Evolutionary conservation across 2,888 invertebrate species (phyloP).

Genomic region (Oconnorella tubifera): DNA sequence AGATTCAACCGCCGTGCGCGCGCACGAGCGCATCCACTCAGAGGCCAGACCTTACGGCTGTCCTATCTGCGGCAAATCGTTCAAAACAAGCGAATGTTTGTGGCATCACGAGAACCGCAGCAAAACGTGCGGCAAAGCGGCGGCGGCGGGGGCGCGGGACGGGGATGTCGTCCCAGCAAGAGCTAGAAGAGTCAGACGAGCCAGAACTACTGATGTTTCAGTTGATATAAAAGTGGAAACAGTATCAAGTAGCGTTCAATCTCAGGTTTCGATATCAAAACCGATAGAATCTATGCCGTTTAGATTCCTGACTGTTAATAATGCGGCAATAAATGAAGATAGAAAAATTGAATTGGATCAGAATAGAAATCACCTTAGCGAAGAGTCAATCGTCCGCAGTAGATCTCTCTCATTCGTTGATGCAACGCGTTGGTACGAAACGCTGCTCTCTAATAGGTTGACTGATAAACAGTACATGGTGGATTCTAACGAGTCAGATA

Average conservation of each 20-base stretch:
- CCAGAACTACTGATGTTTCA: not conserved
- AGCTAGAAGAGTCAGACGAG: not conserved
- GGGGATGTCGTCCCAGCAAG: constrained; percentile 4
- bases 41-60: constrained; percentile 37
- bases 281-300: not conserved
- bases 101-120: constrained; percentile 40
- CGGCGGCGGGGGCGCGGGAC: not conserved
- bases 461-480: not conserved
- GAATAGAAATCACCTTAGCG: too few species aligned
- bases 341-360: not conserved
- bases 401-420: not conserved
- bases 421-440: not conserved
- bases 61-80: constrained; percentile 34
- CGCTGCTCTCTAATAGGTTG: not conserved
- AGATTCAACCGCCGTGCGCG: constrained; percentile 39
- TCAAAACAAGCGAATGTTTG: constrained; percentile 39
- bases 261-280: not conserved
- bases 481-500: not conserved
- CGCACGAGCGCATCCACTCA: constrained; percentile 39
- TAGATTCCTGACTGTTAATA: not conserved
- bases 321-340: not conserved
- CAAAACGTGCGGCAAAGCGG: constrained; percentile 36
- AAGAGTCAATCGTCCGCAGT: not conserved
- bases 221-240: not conserved
- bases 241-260: not conserved